A percentile compares a stretch with the other conserved stretches of the same genome.
Evolutionary conservation across 2,888 invertebrate species (phyloP).

Genomic region (Synergus laeviventris): DNA sequence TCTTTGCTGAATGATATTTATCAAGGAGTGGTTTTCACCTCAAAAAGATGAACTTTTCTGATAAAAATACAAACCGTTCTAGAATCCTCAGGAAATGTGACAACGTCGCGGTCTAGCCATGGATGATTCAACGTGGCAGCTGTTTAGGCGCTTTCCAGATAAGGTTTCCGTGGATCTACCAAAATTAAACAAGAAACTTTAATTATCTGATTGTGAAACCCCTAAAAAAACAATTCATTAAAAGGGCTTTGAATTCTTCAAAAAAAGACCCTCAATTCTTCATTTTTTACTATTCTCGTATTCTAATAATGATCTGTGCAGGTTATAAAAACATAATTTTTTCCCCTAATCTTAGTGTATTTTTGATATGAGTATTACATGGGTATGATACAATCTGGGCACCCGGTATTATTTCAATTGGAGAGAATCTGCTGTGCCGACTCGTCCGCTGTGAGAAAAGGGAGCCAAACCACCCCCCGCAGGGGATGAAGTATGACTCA

Average conservation of each 20-base stretch:
- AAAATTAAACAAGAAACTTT: slow-evolving; percentile 19
- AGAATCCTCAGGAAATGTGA: slow-evolving; percentile 33
- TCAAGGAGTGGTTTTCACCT: neutral
- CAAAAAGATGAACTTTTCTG: slow-evolving; percentile 19
- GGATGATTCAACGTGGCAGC: slow-evolving; percentile 40
- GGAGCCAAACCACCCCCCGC: slow-evolving; percentile 53
- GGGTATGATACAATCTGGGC: slow-evolving; percentile 28
- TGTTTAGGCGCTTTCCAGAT: slow-evolving; percentile 23
- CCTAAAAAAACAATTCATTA: neutral
- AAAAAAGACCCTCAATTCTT: neutral
- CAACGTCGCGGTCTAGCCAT: slow-evolving; percentile 32
- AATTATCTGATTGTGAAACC: slow-evolving; percentile 23
- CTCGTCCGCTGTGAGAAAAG: slow-evolving; percentile 46
- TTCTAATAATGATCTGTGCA: neutral
- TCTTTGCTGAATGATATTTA: neutral
- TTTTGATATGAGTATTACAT: neutral
- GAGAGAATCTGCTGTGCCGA: slow-evolving; percentile 36
- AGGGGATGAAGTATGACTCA: slow-evolving; percentile 73
- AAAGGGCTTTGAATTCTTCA: neutral
- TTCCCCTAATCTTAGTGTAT: neutral
- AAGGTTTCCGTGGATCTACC: slow-evolving; percentile 36
- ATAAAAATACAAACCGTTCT: slow-evolving; percentile 19
- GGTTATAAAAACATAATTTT: neutral
- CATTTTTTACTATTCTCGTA: neutral
- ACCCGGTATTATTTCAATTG: slow-evolving; percentile 37